Percentiles rank a stretch among this genome's conserved stretches.
Evolutionary conservation across 2,113 vertebrate species (phyloP).

Genomic region (Tragulus kanchil): DNA sequence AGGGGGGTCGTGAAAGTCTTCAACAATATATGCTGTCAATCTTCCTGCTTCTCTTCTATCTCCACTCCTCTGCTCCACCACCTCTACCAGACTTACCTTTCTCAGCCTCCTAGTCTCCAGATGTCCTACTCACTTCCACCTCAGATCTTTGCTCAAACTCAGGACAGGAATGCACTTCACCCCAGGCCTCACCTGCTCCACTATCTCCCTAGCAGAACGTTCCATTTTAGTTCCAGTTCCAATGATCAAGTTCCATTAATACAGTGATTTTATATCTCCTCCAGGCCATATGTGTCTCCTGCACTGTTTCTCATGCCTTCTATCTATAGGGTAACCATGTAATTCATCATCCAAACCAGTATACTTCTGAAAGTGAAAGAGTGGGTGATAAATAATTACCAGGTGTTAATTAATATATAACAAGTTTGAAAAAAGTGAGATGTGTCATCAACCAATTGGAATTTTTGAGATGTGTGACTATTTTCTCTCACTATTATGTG

Average conservation of each 20-base stretch:
- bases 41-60: not conserved
- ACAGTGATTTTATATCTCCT: not conserved
- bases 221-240: not conserved
- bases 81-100: not conserved
- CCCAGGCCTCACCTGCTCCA: not conserved
- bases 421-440: not conserved
- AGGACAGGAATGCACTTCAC: not conserved
- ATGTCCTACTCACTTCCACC: not conserved
- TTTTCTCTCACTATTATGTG: not conserved
- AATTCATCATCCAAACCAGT: not conserved
- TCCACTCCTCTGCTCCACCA: not conserved
- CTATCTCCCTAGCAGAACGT: not conserved
- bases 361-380: not conserved
- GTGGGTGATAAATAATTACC: not conserved
- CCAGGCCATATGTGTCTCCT: not conserved
- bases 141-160: not conserved
- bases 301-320: not conserved
- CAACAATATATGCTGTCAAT: not conserved
- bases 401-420: not conserved
- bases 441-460: not conserved
- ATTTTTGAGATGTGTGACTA: not conserved
- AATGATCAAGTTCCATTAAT: not conserved
- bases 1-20: not conserved
- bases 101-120: not conserved
- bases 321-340: not conserved